Evolutionary conservation across 2,888 invertebrate genomes (phyloP).

Genomic region (Euzetes globulus): DNA sequence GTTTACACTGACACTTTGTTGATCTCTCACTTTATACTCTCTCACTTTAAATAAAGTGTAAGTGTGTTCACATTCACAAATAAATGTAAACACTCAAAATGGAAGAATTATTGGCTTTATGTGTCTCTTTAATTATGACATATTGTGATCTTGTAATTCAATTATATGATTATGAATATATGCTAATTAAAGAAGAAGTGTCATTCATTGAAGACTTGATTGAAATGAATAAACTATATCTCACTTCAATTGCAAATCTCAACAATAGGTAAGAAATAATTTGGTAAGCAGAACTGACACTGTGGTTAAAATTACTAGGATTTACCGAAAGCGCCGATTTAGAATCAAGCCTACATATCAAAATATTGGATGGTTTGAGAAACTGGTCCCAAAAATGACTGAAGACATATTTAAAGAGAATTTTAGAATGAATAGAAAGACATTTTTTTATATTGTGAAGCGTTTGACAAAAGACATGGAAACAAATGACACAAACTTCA

Average conservation of each 20-base stretch:
- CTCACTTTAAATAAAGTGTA: not conserved
- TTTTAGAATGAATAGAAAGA: not conserved
- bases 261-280: not conserved
- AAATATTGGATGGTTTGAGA: not conserved
- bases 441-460: not conserved
- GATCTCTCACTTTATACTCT: no score
- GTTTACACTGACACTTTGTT: not conserved
- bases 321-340: not conserved
- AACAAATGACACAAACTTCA: not conserved
- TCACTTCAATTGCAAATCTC: not conserved
- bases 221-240: not conserved
- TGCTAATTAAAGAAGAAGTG: not conserved
- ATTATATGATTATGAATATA: not conserved
- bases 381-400: not conserved
- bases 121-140: not conserved
- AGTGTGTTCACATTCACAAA: not conserved
- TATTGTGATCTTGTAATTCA: not conserved
- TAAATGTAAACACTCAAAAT: not conserved
- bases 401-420: not conserved
- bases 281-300: not conserved
- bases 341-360: not conserved
- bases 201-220: not conserved
- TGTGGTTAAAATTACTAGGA: no score
- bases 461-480: not conserved
- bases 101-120: not conserved